These are phyloP conservation scores for Aphelenchoides avenae DNA, from an alignment of 1,140 invertebrate genomes.

Conservation along the genomic window DNA sequence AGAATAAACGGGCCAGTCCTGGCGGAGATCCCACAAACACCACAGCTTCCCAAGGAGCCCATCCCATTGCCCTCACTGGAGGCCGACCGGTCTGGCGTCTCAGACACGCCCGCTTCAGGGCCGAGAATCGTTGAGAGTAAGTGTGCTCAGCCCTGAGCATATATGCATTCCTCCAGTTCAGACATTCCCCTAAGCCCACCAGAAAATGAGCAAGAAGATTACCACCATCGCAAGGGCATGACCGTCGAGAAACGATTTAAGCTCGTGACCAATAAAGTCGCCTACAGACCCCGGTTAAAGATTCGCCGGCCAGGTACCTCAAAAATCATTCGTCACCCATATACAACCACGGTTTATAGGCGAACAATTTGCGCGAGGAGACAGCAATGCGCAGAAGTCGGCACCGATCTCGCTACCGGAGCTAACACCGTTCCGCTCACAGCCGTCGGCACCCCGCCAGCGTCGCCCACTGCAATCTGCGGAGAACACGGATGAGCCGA, in stretches of 20 bases:
- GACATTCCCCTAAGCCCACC: constrained; percentile 8
- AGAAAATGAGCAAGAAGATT: constrained; percentile 14
- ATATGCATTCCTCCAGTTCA: constrained; percentile 11
- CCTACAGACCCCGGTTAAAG: constrained; percentile 32
- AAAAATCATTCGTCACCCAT: not conserved
- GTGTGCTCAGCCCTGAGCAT: not conserved
- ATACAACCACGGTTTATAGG: constrained; percentile 4
- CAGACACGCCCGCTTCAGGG: constrained; percentile 17
- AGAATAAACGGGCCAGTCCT: not conserved
- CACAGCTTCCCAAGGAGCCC: not conserved
- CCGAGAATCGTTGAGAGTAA: constrained; percentile 9
- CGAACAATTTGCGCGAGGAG: constrained; percentile 18
- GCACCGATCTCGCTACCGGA: constrained; percentile 21
- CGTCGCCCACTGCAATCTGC: constrained; percentile 1
- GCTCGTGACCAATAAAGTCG: constrained; percentile 37
- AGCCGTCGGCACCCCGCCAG: not conserved
- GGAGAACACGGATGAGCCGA: constrained; percentile 2
- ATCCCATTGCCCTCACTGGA: not conserved
- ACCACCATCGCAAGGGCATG: constrained; percentile 29
- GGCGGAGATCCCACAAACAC: constrained; percentile 1
- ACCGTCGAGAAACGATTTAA: constrained; percentile 34
- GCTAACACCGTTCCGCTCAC: constrained; percentile 12
- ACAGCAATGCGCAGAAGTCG: constrained; percentile 12
- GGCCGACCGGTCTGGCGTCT: not conserved
- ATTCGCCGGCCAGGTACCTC: constrained; percentile 38